Conservation (phyloP, 2,888 invertebrate genomes). For the Apantesis nais region DNA sequence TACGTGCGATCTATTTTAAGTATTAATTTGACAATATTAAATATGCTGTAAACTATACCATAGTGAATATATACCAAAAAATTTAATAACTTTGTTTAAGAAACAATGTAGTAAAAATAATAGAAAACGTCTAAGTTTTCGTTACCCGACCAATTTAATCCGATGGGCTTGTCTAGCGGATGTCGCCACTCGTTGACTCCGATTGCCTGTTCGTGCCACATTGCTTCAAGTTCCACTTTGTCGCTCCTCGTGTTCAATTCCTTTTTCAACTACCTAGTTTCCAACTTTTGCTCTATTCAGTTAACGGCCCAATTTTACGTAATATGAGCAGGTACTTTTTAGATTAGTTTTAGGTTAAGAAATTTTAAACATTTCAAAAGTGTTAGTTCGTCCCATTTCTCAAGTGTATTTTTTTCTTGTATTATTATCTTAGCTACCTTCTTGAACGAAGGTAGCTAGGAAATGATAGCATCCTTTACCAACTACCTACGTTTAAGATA, state of each 20-base stretch:
- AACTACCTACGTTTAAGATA: too few relatives aligned
- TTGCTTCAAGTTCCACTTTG: constrained; percentile 15
- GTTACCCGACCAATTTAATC: constrained; percentile 32
- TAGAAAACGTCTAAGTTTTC: constrained; percentile 28
- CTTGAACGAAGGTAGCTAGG: too few relatives aligned
- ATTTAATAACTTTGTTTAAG: background rate
- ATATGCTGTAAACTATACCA: too few relatives aligned
- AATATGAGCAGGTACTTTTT: constrained; percentile 19
- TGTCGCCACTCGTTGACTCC: constrained; percentile 16
- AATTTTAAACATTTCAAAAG: background rate
- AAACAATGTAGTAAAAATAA: background rate
- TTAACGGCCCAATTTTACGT: constrained; percentile 18
- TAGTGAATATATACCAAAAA: too few relatives aligned
- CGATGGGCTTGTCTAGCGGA: constrained; percentile 20
- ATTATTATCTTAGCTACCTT: background rate
- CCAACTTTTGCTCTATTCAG: constrained; percentile 30
- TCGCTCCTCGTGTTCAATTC: constrained; percentile 36
- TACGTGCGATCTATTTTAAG: too few relatives aligned
- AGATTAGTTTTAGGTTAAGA: constrained; percentile 11
- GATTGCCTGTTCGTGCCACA: constrained; percentile 33
- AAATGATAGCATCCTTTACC: too few relatives aligned
- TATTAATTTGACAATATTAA: too few relatives aligned
- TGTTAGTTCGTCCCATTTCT: background rate
- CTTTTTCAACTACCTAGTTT: constrained; percentile 23
- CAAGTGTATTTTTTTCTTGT: background rate